These are phyloP conservation scores for Drosophila histrio DNA, from an alignment of 2,888 invertebrate species.

Conservation along the genomic window DNA sequence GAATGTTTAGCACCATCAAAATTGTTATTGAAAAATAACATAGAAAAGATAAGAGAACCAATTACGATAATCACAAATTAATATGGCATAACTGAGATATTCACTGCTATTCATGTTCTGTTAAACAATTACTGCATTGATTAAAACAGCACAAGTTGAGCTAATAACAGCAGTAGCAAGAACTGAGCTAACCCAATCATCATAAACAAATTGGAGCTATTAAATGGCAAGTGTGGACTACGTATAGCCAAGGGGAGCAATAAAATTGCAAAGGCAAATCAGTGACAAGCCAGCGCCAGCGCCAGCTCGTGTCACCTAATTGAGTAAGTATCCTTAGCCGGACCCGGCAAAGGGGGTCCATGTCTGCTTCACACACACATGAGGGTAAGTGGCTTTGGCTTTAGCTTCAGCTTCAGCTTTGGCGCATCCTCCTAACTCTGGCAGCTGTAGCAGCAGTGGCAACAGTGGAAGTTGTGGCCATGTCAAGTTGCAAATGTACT, in stretches of 20 bases:
- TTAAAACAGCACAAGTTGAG: constrained; percentile 15
- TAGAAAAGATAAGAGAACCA: neutral
- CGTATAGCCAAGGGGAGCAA: neutral
- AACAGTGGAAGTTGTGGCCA: constrained; percentile 51
- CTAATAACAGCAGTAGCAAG: neutral
- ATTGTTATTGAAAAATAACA: neutral
- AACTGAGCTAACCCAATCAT: constrained; percentile 40
- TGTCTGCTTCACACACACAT: constrained; percentile 7
- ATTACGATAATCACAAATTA: neutral
- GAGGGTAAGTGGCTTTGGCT: constrained; percentile 58
- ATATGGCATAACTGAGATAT: neutral
- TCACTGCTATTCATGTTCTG: neutral
- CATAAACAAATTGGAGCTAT: constrained; percentile 52
- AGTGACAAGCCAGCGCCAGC: constrained; percentile 45
- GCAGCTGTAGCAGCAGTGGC: constrained; percentile 15
- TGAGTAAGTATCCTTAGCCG: constrained; percentile 64
- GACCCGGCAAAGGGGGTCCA: constrained; percentile 13
- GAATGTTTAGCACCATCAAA: constrained; percentile 6
- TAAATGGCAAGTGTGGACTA: constrained; percentile 20
- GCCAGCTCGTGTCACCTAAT: constrained; percentile 68
- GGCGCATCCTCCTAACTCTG: constrained; percentile 21
- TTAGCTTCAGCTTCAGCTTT: constrained; percentile 21
- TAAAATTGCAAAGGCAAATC: constrained; percentile 58
- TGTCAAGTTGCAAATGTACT: constrained; percentile 76
- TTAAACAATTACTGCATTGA: constrained; percentile 7